Evolutionary conservation across 1,140 invertebrate genomes (phyloP), one percentile per base, ranked within the genome.

Genomic region (Hesperophylax magnus): DNA sequence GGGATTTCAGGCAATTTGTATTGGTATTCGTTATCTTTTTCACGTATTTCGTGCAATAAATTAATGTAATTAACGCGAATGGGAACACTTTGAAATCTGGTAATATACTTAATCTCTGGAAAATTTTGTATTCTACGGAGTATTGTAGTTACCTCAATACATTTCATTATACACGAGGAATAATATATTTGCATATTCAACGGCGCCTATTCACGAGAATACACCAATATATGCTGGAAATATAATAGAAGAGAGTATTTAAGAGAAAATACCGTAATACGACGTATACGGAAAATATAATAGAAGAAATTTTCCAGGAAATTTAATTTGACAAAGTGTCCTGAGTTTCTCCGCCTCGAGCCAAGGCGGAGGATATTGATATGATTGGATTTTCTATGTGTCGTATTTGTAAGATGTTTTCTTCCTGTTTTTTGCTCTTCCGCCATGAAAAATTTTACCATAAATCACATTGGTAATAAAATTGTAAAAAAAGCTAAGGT

Each of bases 261-360:
- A 47, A 47, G 39, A 9, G 39, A 47, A 47, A 47, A 47, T 47
- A 47, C 39, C 39, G 3, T 9, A 47, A 47, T 65, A 31, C 20
- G 18, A 27, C 24, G 20, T 77, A 39, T 77, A 47, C 77, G 60
- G 53, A 75, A 79, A 76, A 63, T 76, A 80, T 80, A 58, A 74
- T 77, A 65, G 65, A 53, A 53, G 34, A 67, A 22, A 71, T 78
- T 77, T 81, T 81, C 80, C 80, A 60, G 15, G 54, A 76, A 81
- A 81, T 81, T 81, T 81, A 81, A 81, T 81, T 81, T 81, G 80
- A 81, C 61, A 71, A 78, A 81, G 80, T 81, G 80, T 65, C 75
- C 75, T 76, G 60, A 27, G 71, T 71, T 69, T 31, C 53, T 34
- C 69, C 47, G 47, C 27, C 52, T 79, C 22, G 77, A 69, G 47